Base-by-base conservation (phyloP, 2,888 invertebrate genomes). In the Rotaria macrura region DNA sequence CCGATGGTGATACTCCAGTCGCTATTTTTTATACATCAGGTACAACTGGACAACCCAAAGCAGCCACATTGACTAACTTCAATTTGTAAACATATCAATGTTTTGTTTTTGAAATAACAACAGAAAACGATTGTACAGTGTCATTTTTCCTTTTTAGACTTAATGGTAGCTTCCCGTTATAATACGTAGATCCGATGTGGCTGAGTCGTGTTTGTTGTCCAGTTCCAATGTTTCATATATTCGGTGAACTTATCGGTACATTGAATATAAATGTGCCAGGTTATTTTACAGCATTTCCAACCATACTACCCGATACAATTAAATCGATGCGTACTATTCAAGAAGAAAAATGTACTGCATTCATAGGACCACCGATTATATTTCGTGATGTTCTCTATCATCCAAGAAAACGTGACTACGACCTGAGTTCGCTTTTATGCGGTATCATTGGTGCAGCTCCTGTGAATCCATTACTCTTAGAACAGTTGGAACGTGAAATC, bases 301-400 rank as follows among this genome's bases (percentile, higher is more conserved):
- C 54, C 12, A 65, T 74, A 23, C 83, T 85, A 79, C 85, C 83
- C 0, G 86, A 86, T n/a, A 83, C 65, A 34, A 29, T 85, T 3
- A 38, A 85, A 38, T 72, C 86, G 34, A 85, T 86, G 83, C 85
- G 54, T 38, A 65, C 86, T 17, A 65, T 86, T 38, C 40, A 85
- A 34, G 83, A 40, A 14, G 84, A 85, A 20, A 85, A 83, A 43
- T 86, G 86, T 52, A 55, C 83, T 17, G 72, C 86, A 20, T 14
- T 86, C 23, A n/a, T 84, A 52, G 86, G 86, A 43, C 52, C 85
- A 23, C 86, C 86, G 12, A 85, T 84, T 52, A 84, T 84, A n/a
- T 86, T 83, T 85, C 38, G 74, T n/a, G 86, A 86, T 47, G 23
- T 85, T 49, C 25, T 86, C 6, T 29, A 79, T 29, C 83, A 84